phyloP scores from a whole-genome alignment of 2,113 vertebrate genomes.

The Channa maculata region DNA sequence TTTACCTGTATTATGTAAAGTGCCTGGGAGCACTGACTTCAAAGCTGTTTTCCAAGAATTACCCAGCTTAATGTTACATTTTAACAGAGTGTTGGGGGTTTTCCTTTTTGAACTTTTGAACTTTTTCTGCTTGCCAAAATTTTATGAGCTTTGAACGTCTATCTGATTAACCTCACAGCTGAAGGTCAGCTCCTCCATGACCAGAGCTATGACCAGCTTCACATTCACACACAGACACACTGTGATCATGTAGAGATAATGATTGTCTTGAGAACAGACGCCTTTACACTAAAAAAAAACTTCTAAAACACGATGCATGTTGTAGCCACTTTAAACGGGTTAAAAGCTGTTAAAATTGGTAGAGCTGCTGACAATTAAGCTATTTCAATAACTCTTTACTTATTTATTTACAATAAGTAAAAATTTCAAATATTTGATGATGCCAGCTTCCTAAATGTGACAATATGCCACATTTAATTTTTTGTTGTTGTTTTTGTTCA shows the following conservation, averaged over 20 bases:
- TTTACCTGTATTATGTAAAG: neutral
- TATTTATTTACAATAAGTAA: too few relatives aligned
- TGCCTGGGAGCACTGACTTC: slow-evolving; percentile 7
- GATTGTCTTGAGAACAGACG: too few relatives aligned
- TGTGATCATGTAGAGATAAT: neutral
- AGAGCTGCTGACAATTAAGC: too few relatives aligned
- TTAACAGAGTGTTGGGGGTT: slow-evolving; percentile 1
- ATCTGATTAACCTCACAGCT: slow-evolving; percentile 21
- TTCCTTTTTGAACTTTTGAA: slow-evolving; percentile 1
- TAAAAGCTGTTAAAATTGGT: too few relatives aligned
- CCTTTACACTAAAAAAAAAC: too few relatives aligned
- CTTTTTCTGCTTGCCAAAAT: slow-evolving; percentile 16
- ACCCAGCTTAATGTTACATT: slow-evolving; percentile 12
- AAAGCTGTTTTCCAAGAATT: slow-evolving; percentile 17
- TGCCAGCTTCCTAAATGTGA: too few relatives aligned
- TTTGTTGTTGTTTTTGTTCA: too few relatives aligned
- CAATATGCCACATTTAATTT: too few relatives aligned
- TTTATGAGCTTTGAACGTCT: slow-evolving; percentile 1
- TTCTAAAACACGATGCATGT: too few relatives aligned
- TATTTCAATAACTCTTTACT: too few relatives aligned
- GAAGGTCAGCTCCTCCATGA: slow-evolving; percentile 6
- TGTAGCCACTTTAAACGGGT: too few relatives aligned
- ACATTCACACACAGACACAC: neutral
- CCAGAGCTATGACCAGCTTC: neutral
- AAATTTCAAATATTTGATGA: too few relatives aligned